Base-by-base conservation (phyloP, 2,797 vertebrate species). In the Peromyscus melanophrys region DNA sequence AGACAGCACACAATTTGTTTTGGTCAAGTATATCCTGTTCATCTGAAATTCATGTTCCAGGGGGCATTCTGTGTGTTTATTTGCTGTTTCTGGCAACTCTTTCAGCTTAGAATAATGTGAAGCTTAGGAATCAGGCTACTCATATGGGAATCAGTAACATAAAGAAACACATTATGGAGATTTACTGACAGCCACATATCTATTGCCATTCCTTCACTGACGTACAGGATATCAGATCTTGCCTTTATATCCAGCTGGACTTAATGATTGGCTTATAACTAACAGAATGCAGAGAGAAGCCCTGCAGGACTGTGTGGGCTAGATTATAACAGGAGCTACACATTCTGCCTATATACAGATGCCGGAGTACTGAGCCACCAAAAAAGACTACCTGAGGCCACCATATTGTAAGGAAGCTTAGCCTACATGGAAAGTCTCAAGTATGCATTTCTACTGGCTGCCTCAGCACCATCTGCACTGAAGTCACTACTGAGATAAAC, bases 41-140 rank as follows among this genome's bases (percentile, higher is more conserved):
- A 76, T 93, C 67, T 78, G 55, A 73, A 92, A 82, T 90, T 69
- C 34, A 96, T 59, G 86, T 61, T 80, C 84, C 46, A 40, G 21
- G 40, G 37, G 31, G 4, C 12, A 73, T 59, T 90, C 10, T 87
- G 1, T 76, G 61, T 88, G 86, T 96, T 83, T 76, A 40, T 93
- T 95, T 82, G 40, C 21, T 92, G 46, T 90, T 97, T 65, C 73
- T 90, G 82, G 27, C 12, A 94, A 90, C 1, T 13, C 1, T 61
- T 84, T 89, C 52, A 90, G 31, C 23, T 92, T 87, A 76, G 63
- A 81, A 81, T 6, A 92, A 34, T 43, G 46, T 29, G 29, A 90
- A 77, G 34, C 13, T 65, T 90, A 89, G 94, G 82, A 89, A 4
- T 7, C 55, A 86, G 29, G 29, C 81, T 16, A 81, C 52, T 40